Conservation (phyloP, 2,113 vertebrate genomes). For the Lepus europaeus region DNA sequence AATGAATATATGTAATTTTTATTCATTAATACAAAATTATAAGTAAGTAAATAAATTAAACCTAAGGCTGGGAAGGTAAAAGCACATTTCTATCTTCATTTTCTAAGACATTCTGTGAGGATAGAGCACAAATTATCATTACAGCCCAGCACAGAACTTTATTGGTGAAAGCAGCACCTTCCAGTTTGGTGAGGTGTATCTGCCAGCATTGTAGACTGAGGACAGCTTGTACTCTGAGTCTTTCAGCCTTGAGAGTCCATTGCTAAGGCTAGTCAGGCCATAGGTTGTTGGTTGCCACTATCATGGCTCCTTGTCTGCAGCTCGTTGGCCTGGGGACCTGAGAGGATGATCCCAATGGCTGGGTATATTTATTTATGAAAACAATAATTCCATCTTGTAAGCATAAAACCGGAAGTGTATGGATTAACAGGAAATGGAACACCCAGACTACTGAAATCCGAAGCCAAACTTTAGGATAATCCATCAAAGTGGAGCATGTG, state of each 20-base stretch:
- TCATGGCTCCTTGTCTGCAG: background rate
- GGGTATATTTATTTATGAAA: background rate
- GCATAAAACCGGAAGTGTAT: background rate
- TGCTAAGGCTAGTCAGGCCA: too few relatives aligned
- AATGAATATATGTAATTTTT: background rate
- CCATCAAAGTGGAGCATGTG: accelerated
- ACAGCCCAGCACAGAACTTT: background rate
- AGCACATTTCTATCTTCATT: background rate
- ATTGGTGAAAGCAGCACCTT: background rate
- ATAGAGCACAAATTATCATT: background rate
- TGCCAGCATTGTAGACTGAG: background rate
- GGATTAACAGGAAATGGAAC: background rate
- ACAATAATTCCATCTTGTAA: background rate
- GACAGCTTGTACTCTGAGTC: too few relatives aligned
- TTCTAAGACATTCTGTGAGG: background rate
- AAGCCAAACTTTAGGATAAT: background rate
- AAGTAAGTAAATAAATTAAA: background rate
- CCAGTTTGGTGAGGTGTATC: background rate
- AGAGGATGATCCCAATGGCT: background rate
- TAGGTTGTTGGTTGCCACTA: too few relatives aligned
- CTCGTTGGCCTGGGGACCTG: background rate
- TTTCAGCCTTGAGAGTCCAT: background rate
- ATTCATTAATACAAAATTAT: background rate
- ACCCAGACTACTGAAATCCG: background rate
- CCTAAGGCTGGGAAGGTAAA: background rate